Evolutionary conservation across 2,113 vertebrate genomes (phyloP), one percentile per base, ranked within the genome.

Genomic region (Alethe castanea): DNA sequence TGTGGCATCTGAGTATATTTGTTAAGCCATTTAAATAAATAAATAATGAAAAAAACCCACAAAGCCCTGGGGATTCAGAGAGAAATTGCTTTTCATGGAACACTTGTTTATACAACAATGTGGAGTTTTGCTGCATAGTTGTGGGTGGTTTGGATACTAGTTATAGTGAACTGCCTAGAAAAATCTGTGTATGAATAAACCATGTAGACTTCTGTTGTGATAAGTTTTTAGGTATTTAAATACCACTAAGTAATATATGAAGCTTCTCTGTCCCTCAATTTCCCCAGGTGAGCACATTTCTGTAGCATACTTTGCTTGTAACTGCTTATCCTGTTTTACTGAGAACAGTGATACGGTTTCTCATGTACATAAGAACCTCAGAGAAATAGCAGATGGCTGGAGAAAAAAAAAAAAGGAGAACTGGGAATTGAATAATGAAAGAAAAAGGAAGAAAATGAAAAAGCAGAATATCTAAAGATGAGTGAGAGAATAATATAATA

Each of bases 1-100:
- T 65, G 33, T 80, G 74, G 54, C 74, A 85, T 94, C 25, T 69
- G 62, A 91, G 35, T 66, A 52, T 50, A 65, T 95, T 94, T 64
- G 36, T 90, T 91, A 95, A 92, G 38, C 24, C 42, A 52, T 93
- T 95, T 88, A 93, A 95, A 95, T 82, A 95, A 94, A 95, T 72
- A 96, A 95, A 94, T 88, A 95, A 93, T 0, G 0, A 0, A 56
- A 88, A 86, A 96, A 73, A 6, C 5, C 88, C 88, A 93, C 88
- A 95, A 92, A 94, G 50, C 92, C 82, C 67, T 14, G 40, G 71
- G 91, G 93, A 93, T 90, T 92, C 61, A 36, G 24, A 36, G 61
- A 95, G 44, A 95, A 90, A 83, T 80, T 74, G 19, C 36, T 76
- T 94, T 95, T 83, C 60, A 59, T 62, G 71, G 66, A 78, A 24